phyloP scores from a whole-genome alignment of 2,797 vertebrate species.

The Urocyon cinereoargenteus region DNA sequence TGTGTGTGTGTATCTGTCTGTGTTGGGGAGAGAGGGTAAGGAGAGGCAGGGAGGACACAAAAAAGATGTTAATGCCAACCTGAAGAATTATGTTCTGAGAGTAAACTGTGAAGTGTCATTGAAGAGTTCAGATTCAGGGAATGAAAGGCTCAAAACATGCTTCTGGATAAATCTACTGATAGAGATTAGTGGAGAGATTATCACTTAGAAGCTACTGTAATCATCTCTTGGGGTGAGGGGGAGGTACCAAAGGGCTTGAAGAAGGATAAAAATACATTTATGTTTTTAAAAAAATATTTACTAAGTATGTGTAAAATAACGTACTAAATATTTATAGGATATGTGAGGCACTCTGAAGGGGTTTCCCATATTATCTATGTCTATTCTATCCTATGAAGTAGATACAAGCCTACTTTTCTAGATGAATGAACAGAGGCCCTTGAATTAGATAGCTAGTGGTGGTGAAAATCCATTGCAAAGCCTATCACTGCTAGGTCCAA shows the following conservation, averaged over 20 bases:
- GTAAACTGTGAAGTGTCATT: background rate
- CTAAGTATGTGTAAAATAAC: background rate
- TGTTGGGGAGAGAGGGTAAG: background rate
- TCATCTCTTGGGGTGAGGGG: background rate
- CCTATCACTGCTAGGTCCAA: background rate
- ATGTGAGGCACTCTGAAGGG: background rate
- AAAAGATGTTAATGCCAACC: background rate
- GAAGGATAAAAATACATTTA: slow-evolving; percentile 7
- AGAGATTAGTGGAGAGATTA: background rate
- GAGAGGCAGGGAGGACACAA: background rate
- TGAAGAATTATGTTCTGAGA: background rate
- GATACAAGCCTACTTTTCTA: background rate
- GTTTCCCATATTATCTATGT: background rate
- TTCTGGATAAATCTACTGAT: background rate
- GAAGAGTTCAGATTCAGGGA: background rate
- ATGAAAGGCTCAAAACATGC: background rate
- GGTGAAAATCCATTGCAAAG: background rate
- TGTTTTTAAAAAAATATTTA: background rate
- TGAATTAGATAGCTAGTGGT: background rate
- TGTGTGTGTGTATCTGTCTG: background rate
- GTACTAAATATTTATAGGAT: background rate
- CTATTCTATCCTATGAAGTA: background rate
- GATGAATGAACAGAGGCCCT: background rate
- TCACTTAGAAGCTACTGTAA: background rate
- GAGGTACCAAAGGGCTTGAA: background rate